Conservation (phyloP, 2,113 vertebrate species). For the Glaucidium brasilianum region DNA sequence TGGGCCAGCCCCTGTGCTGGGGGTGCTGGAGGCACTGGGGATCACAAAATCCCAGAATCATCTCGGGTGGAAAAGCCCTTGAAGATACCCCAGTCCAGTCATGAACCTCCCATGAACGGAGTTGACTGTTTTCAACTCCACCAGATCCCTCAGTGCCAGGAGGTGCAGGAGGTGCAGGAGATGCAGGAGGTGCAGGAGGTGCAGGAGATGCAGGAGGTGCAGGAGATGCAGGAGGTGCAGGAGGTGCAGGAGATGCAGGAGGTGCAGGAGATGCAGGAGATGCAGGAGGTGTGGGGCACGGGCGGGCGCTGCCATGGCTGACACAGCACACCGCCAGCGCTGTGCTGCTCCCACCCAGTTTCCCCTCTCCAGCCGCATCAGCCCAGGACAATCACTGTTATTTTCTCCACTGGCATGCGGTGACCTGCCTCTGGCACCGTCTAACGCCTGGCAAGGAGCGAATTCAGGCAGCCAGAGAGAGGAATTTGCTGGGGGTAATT, state of each 20-base stretch:
- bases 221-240: neutral
- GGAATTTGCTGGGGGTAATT: neutral
- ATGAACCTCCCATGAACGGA: too few relatives aligned
- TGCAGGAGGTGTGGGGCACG: neutral
- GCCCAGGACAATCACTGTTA: neutral
- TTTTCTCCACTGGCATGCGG: rapidly evolving
- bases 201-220: too few relatives aligned
- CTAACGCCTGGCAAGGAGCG: neutral
- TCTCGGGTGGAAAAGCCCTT: too few relatives aligned
- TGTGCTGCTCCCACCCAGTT: neutral
- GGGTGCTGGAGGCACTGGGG: neutral
- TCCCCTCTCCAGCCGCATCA: neutral
- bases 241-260: neutral
- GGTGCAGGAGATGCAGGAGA: rapidly evolving
- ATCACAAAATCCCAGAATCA: too few relatives aligned
- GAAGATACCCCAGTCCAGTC: too few relatives aligned
- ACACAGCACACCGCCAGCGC: rapidly evolving
- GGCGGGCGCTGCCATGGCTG: rapidly evolving
- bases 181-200: too few relatives aligned
- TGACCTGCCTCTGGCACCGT: neutral
- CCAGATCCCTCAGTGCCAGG: too few relatives aligned
- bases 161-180: too few relatives aligned
- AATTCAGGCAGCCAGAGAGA: neutral
- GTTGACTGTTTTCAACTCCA: too few relatives aligned
- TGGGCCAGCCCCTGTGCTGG: neutral